These are phyloP conservation scores for Indicator maculatus DNA, from an alignment of 2,113 vertebrate species.

Conservation along the genomic window DNA sequence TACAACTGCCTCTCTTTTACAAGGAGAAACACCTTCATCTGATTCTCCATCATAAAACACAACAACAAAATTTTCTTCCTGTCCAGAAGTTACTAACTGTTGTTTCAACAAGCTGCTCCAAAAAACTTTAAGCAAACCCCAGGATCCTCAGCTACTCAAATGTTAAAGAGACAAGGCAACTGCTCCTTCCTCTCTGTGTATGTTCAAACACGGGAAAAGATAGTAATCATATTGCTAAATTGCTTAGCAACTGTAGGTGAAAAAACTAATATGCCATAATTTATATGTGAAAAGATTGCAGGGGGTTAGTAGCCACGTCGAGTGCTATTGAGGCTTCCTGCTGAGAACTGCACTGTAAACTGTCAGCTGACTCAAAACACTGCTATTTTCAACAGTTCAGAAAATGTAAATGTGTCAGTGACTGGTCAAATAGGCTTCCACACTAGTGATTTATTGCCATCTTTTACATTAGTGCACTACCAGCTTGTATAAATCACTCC, in stretches of 20 bases:
- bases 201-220: background rate
- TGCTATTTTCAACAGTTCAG: constrained; percentile 32
- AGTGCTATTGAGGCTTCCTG: background rate
- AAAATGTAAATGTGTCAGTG: constrained; percentile 52
- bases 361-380: constrained; percentile 39
- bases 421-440: constrained; percentile 33
- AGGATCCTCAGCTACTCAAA: background rate
- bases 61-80: background rate
- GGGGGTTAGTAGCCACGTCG: constrained; percentile 6
- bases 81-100: background rate
- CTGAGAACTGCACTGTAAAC: constrained; percentile 31
- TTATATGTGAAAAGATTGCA: constrained; percentile 28
- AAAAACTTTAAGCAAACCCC: background rate
- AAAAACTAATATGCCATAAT: constrained; percentile 49
- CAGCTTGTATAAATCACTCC: constrained; percentile 10
- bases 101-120: background rate
- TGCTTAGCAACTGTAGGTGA: constrained; percentile 56
- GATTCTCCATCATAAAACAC: background rate
- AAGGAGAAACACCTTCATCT: background rate
- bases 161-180: background rate
- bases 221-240: background rate
- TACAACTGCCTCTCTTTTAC: background rate
- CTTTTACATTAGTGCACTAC: background rate
- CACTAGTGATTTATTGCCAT: background rate
- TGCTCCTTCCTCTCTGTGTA: background rate